Conservation (phyloP, 2,113 vertebrate species). For the Heterochromis multidens region DNA sequence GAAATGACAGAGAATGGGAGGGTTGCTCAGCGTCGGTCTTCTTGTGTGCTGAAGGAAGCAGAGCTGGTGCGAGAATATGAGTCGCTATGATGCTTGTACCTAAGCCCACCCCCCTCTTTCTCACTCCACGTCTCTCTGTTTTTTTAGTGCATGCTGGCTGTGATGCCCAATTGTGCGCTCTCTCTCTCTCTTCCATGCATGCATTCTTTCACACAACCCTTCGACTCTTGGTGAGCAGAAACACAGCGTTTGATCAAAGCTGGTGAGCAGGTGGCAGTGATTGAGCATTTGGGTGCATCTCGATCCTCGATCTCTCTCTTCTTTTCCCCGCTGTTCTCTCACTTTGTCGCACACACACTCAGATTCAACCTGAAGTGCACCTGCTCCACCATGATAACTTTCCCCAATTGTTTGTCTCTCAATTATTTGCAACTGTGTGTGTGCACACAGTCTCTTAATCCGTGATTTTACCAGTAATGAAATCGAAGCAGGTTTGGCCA, state of each 20-base stretch:
- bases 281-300: neutral
- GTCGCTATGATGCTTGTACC: conserved; percentile 47
- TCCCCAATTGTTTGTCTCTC: neutral
- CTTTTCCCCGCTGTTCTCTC: neutral
- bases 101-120: conserved; percentile 39
- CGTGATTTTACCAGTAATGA: neutral
- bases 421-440: neutral
- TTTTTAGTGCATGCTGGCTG: conserved; percentile 7
- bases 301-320: neutral
- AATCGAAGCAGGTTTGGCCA: neutral
- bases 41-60: conserved; percentile 33
- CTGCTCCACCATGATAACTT: conserved; percentile 16
- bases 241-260: conserved; percentile 8
- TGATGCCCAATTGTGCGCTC: neutral
- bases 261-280: conserved; percentile 23
- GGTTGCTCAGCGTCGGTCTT: conserved; percentile 10
- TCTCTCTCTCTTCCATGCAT: neutral
- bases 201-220: conserved; percentile 48
- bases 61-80: conserved; percentile 53
- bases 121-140: neutral
- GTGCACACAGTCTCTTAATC: neutral
- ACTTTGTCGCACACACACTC: neutral
- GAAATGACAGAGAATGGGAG: conserved; percentile 4
- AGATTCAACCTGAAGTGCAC: conserved; percentile 16
- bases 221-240: neutral